Conservation (phyloP, 2,113 vertebrate species). For the Triplophysa tibetana region DNA sequence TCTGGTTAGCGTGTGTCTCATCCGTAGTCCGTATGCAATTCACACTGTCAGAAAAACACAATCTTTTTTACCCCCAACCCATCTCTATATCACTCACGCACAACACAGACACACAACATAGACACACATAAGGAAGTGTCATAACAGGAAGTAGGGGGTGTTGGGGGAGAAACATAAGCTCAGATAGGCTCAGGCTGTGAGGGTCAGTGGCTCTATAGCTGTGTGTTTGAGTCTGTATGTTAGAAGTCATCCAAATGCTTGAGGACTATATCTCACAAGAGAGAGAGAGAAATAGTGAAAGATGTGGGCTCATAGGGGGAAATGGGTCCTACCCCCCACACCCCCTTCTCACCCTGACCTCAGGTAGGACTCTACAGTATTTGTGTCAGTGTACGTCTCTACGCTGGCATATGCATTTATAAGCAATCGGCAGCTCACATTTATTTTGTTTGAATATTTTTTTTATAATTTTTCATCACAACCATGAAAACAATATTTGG, state of each 20-base stretch:
- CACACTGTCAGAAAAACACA: too few relatives aligned
- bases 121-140: conserved; percentile 50
- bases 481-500: neutral
- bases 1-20: too few relatives aligned
- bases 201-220: conserved; percentile 26
- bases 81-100: conserved; percentile 2
- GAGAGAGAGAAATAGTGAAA: conserved; percentile 5
- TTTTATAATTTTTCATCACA: neutral
- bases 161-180: conserved; percentile 26
- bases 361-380: conserved; percentile 40
- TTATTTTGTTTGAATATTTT: neutral
- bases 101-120: neutral
- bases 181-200: conserved; percentile 4
- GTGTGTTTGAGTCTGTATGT: neutral
- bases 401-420: neutral
- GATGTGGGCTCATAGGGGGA: conserved; percentile 56
- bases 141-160: conserved; percentile 53
- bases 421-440: neutral
- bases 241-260: neutral
- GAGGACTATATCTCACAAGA: neutral
- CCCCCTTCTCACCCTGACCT: conserved; percentile 12
- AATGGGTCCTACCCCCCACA: conserved; percentile 50
- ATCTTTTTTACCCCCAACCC: neutral
- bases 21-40: too few relatives aligned
- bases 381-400: neutral